Conservation (phyloP, 2,113 vertebrate species). For the Nyctereutes procyonoides region DNA sequence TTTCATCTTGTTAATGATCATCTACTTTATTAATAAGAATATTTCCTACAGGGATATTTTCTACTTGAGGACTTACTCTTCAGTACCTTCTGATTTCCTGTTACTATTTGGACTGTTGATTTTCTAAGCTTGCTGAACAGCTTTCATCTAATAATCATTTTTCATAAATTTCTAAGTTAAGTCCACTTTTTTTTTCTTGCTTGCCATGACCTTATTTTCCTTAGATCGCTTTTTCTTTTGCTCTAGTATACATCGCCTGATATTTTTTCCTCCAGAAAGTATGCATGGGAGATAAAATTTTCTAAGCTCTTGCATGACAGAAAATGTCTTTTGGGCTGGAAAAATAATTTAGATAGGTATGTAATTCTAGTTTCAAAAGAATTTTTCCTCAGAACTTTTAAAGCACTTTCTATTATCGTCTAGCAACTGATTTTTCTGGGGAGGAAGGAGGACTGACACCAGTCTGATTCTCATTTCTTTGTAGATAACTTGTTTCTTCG, state of each 20-base stretch:
- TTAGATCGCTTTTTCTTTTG: constrained; percentile 44
- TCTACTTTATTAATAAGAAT: not conserved
- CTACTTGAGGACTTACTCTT: not conserved
- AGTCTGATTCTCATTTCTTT: not conserved
- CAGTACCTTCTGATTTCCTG: not conserved
- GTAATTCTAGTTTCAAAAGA: constrained; percentile 18
- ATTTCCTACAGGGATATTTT: not conserved
- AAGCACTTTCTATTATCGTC: constrained; percentile 21
- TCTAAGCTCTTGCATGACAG: not conserved
- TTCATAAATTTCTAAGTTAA: constrained; percentile 59
- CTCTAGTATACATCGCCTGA: not conserved
- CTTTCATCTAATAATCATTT: constrained; percentile 27
- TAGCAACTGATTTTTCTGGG: not conserved
- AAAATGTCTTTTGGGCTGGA: constrained; percentile 28
- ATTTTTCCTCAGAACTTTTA: not conserved
- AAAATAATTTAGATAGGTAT: constrained; percentile 55
- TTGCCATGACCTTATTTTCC: constrained; percentile 23
- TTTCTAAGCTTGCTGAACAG: not conserved
- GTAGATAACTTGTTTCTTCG: constrained; percentile 5
- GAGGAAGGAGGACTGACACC: not conserved
- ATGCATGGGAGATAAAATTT: not conserved
- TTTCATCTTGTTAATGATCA: constrained; percentile 12
- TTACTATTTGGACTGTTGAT: not conserved
- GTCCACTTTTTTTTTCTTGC: not conserved
- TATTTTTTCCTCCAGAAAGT: not conserved